Evolutionary conservation across 1,140 invertebrate genomes (phyloP).

Genomic region (Drosophila watanabei): DNA sequence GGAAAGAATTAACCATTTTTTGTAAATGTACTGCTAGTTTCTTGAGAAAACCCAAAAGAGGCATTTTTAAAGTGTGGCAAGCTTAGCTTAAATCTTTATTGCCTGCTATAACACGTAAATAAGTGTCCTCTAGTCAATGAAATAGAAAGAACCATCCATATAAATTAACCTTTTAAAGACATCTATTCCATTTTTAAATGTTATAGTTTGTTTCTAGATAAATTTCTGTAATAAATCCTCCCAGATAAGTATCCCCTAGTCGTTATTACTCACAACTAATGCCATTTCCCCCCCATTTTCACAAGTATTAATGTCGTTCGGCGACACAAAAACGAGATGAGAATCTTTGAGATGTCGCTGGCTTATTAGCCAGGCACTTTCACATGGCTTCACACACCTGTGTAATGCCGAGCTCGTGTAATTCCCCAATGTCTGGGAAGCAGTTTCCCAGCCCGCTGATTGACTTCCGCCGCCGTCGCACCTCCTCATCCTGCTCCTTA

Average conservation of each 20-base stretch:
- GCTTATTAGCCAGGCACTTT: constrained; percentile 53
- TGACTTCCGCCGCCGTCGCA: constrained; percentile 69
- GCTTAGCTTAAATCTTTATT: no score
- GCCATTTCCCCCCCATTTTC: constrained; percentile 2
- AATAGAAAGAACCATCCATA: no score
- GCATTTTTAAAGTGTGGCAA: no score
- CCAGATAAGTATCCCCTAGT: constrained; percentile 5
- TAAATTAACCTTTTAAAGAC: background rate
- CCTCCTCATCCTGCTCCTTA: constrained; percentile 18
- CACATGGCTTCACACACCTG: constrained; percentile 46
- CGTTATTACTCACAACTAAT: background rate
- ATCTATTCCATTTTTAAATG: background rate
- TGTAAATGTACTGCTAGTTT: no score
- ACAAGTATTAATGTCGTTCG: constrained; percentile 37
- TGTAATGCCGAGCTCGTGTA: constrained; percentile 48
- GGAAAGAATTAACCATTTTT: no score
- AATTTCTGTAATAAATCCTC: background rate
- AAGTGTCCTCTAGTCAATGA: no score
- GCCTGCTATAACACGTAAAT: no score
- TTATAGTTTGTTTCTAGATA: background rate
- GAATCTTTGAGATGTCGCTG: constrained; percentile 43
- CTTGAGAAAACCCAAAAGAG: no score
- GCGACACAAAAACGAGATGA: constrained; percentile 33
- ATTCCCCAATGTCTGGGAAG: constrained; percentile 58
- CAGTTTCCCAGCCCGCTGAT: constrained; percentile 63